Evolutionary conservation across 2,797 vertebrate genomes (phyloP).

Genomic region (Erethizon dorsatum): DNA sequence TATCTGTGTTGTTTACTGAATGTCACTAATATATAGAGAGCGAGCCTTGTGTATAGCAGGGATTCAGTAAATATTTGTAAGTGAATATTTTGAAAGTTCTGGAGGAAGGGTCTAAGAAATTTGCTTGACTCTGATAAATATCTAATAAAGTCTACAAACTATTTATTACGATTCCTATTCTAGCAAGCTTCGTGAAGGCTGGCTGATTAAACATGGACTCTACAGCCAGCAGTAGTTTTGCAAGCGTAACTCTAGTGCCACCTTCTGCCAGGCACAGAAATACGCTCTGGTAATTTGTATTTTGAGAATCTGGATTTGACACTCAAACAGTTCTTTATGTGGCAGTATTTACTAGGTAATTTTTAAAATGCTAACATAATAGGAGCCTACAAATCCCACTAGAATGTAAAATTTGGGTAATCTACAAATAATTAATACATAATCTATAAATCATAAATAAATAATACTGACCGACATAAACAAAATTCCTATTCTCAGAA

Average conservation of each 20-base stretch:
- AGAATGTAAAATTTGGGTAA: slow-evolving; percentile 14
- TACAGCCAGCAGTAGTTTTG: background rate
- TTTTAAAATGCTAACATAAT: slow-evolving; percentile 49
- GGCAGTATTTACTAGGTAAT: slow-evolving; percentile 29
- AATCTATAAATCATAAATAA: background rate
- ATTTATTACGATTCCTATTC: background rate
- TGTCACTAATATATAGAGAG: background rate
- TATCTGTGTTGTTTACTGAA: background rate
- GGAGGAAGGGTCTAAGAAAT: slow-evolving; percentile 8
- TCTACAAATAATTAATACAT: background rate
- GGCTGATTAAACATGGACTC: slow-evolving; percentile 12
- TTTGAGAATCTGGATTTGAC: slow-evolving; percentile 9
- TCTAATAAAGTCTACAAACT: slow-evolving; percentile 1
- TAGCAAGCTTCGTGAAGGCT: background rate
- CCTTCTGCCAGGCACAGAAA: slow-evolving; percentile 79
- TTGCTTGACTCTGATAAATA: slow-evolving; percentile 13
- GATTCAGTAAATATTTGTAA: slow-evolving; percentile 13
- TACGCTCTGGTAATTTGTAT: background rate
- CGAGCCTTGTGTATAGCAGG: background rate
- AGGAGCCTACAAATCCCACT: background rate
- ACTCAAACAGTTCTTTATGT: slow-evolving; percentile 24
- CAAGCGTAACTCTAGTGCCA: slow-evolving; percentile 79
- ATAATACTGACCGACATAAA: slow-evolving; percentile 13
- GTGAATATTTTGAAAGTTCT: slow-evolving; percentile 43
- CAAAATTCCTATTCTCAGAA: background rate